phyloP scores from a whole-genome alignment of 2,888 invertebrate species.

The Bombyx huttoni region DNA sequence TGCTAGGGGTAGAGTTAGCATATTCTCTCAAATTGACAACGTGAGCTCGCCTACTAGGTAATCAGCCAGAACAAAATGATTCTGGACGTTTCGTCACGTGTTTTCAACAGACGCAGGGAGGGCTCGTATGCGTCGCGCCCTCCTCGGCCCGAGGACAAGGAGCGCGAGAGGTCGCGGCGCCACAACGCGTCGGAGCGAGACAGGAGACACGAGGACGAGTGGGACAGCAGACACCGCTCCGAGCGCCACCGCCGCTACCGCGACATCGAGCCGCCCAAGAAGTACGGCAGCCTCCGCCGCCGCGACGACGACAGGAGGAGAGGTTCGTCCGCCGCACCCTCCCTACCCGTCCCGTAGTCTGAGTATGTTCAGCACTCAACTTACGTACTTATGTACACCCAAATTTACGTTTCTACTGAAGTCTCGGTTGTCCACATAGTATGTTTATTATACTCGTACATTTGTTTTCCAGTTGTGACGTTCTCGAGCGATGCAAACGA shows the following conservation, averaged over 20 bases:
- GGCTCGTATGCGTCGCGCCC: slow-evolving; percentile 59
- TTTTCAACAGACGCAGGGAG: slow-evolving; percentile 38
- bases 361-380: background rate
- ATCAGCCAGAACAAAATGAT: background rate
- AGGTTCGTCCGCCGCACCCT: slow-evolving; percentile 27
- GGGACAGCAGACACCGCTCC: slow-evolving; percentile 19
- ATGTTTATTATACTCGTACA: slow-evolving; percentile 17
- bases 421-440: background rate
- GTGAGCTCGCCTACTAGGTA: too few species aligned
- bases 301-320: slow-evolving; percentile 36
- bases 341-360: background rate
- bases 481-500: slow-evolving; percentile 55
- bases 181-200: slow-evolving; percentile 43
- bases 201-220: slow-evolving; percentile 34
- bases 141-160: slow-evolving; percentile 46
- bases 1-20: too few species aligned
- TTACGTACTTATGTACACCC: background rate
- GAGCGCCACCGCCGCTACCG: slow-evolving; percentile 35
- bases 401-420: background rate
- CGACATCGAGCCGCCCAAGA: slow-evolving; percentile 49
- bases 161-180: slow-evolving; percentile 33
- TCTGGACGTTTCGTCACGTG: too few species aligned
- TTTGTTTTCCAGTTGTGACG: slow-evolving; percentile 55
- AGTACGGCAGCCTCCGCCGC: slow-evolving; percentile 39
- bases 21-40: too few species aligned